phyloP scores from a whole-genome alignment of 1,140 invertebrate species.

The Ganaspis sp. region DNA sequence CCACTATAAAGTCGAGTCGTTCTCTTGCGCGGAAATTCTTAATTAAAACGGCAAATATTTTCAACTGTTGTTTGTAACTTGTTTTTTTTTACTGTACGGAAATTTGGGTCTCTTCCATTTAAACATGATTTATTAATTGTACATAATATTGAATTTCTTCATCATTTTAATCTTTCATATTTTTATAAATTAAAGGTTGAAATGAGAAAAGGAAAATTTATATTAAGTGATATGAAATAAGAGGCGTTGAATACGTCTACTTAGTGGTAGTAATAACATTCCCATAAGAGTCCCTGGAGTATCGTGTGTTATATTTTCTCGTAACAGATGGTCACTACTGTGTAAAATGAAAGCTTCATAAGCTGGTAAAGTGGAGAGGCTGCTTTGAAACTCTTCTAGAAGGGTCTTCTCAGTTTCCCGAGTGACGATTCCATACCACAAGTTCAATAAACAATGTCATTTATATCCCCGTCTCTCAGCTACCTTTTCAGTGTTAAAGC shows the following conservation, averaged over 20 bases:
- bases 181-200: no score
- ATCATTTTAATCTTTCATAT: no score
- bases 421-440: conserved; percentile 16
- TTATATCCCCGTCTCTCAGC: conserved; percentile 13
- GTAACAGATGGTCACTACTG: conserved; percentile 22
- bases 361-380: conserved; percentile 9
- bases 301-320: conserved; percentile 22
- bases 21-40: no score
- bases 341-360: conserved; percentile 25
- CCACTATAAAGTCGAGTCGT: no score
- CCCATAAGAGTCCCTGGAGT: not conserved
- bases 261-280: conserved; percentile 16
- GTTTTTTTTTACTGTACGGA: no score
- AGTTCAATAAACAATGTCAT: conserved; percentile 30
- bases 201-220: no score
- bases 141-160: no score
- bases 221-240: not conserved
- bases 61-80: no score
- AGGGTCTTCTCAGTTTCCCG: conserved; percentile 1
- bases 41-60: no score
- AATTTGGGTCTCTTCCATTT: no score
- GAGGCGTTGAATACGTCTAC: conserved; percentile 6
- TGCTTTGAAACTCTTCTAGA: not conserved
- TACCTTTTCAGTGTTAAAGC: not conserved
- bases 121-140: no score